Conservation (phyloP, 1,140 invertebrate species). For the Dysdera silvatica region DNA sequence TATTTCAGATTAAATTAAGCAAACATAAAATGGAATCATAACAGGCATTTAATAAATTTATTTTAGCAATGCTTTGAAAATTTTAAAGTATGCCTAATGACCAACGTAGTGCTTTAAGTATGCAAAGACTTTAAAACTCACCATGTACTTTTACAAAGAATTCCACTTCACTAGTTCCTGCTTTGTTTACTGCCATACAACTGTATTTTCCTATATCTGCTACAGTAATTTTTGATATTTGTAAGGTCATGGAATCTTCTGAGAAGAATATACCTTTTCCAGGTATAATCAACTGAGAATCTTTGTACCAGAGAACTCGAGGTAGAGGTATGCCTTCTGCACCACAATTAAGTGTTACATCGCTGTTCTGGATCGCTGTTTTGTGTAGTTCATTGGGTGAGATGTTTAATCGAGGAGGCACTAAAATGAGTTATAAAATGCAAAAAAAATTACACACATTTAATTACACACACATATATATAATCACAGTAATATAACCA, state of each 20-base stretch:
- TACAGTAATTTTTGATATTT: slow-evolving; percentile 31
- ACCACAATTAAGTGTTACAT: slow-evolving; percentile 35
- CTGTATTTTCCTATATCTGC: slow-evolving; percentile 43
- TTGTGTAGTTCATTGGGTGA: slow-evolving; percentile 1
- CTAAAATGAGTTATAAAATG: slow-evolving; percentile 16
- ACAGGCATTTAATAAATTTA: too few species aligned
- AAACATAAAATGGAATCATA: too few species aligned
- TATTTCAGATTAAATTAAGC: too few species aligned
- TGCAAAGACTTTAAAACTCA: too few species aligned
- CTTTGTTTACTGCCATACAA: slow-evolving; percentile 43
- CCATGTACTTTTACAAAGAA: slow-evolving; percentile 22
- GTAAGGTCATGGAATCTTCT: slow-evolving; percentile 39
- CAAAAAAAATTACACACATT: too few species aligned
- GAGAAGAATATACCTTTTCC: slow-evolving; percentile 32
- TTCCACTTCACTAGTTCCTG: slow-evolving; percentile 36
- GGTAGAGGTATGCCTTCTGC: slow-evolving; percentile 42
- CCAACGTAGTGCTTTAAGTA: too few species aligned
- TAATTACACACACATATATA: too few species aligned
- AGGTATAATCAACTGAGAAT: slow-evolving; percentile 29
- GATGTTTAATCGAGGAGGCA: slow-evolving; percentile 18
- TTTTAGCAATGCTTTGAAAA: too few species aligned
- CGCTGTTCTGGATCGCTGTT: slow-evolving; percentile 7
- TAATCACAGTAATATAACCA: too few species aligned
- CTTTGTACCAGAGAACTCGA: slow-evolving; percentile 44
- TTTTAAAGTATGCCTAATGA: too few species aligned